Conservation (phyloP, 2,113 vertebrate genomes). For the Rhinogobius similis region DNA sequence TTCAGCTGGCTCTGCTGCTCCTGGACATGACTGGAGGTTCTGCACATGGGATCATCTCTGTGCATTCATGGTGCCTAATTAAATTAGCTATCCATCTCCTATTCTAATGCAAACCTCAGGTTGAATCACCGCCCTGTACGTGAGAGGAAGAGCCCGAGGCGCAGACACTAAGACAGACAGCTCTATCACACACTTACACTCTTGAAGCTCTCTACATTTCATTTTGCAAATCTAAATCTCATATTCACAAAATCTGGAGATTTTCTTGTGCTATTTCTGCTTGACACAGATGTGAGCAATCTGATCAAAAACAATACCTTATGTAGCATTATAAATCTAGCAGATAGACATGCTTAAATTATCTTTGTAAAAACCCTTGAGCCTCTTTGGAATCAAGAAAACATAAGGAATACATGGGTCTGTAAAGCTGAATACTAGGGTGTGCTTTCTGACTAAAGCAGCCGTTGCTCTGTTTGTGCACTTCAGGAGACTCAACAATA, state of each 20-base stretch:
- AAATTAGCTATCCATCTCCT: constrained; percentile 80
- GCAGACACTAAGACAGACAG: constrained; percentile 43
- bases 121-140: constrained; percentile 72
- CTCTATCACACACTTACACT: constrained; percentile 44
- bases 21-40: constrained; percentile 70
- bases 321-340: neutral
- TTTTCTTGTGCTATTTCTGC: constrained; percentile 18
- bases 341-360: neutral
- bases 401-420: too few species aligned
- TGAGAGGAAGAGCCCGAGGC: constrained; percentile 72
- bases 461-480: neutral
- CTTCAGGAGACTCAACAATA: neutral
- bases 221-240: constrained; percentile 3
- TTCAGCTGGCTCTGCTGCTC: constrained; percentile 72
- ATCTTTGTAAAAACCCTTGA: too few species aligned
- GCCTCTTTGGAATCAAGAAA: too few species aligned
- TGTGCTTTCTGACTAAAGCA: neutral
- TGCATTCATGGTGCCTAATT: constrained; percentile 82
- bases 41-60: constrained; percentile 80
- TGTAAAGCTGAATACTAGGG: neutral
- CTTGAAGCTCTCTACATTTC: constrained; percentile 29
- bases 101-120: constrained; percentile 83
- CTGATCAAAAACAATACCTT: neutral
- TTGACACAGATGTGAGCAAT: constrained; percentile 32
- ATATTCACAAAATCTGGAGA: constrained; percentile 21